Evolutionary conservation across 2,113 vertebrate species (phyloP), one percentile per base, ranked within the genome.

Genomic region (Vidua macroura): DNA sequence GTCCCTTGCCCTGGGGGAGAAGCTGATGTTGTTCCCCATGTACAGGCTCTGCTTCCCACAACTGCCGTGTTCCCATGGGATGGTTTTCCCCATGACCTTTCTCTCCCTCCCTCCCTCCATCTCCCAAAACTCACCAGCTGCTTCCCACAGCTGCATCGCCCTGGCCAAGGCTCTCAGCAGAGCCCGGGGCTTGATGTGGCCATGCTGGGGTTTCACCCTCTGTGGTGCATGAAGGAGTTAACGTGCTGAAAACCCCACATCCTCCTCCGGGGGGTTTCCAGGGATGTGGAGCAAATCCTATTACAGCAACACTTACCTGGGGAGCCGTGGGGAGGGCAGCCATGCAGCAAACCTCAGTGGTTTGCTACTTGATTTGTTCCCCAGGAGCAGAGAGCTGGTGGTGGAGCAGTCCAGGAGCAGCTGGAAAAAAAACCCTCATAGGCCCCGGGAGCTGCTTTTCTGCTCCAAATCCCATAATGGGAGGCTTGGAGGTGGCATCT

Each of bases 281-380:
- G 94, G 30, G 59, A 84, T 2, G 20, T 82, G 66, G 90, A 95
- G 74, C 91, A 95, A 95, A 97, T 95, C 94, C 94, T 94, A 90
- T 94, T 96, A 97, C 59, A 93, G 82, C 84, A 86, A 91, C 62
- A 15, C 49, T 63, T 82, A 94, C 95, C 94, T 92, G 93, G 90
- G 88, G 95, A 95, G 82, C 67, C 3, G 33, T 63, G 91, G 67
- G 77, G 93, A 95, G 86, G 82, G 91, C 91, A 96, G 81, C 91
- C 96, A 88, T 90, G 89, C 94, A 90, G 78, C 87, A 95, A 95
- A 95, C 93, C 94, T 96, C 92, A 30, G 85, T 9, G 75, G 67
- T 93, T 96, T 85, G 55, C 83, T 93, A 66, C 79, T 92, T 94
- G 79, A 93, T 95, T 92, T 85, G 63, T 66, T 93, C 82, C 55